These are phyloP conservation scores for Cryptocheilus praepositus DNA, from an alignment of 2,888 invertebrate species.

Conservation along the genomic window DNA sequence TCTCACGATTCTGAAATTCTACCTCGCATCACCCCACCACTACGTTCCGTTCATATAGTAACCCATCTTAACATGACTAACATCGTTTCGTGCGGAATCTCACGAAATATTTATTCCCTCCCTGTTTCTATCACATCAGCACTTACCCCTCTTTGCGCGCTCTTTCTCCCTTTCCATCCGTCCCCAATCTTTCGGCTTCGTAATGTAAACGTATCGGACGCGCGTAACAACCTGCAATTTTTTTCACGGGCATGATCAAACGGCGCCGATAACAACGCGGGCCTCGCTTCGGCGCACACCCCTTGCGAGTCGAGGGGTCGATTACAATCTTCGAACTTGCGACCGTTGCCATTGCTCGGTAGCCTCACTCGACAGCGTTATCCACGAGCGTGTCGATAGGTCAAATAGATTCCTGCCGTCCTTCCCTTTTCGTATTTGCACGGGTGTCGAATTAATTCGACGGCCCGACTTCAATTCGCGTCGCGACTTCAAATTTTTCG, in stretches of 20 bases:
- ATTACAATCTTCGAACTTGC: constrained; percentile 53
- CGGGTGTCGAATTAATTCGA: too few relatives aligned
- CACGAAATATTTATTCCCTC: background rate
- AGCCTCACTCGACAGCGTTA: background rate
- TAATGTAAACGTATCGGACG: constrained; percentile 55
- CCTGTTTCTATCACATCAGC: too few relatives aligned
- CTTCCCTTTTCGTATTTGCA: too few relatives aligned
- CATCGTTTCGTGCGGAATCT: too few relatives aligned
- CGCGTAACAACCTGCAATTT: constrained; percentile 61
- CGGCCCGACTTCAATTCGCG: too few relatives aligned
- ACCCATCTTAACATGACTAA: too few relatives aligned
- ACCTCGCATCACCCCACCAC: too few relatives aligned
- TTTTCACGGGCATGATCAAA: constrained; percentile 46
- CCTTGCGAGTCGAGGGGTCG: constrained; percentile 42
- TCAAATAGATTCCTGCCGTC: too few relatives aligned
- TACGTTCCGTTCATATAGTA: too few relatives aligned
- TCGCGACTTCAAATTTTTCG: too few relatives aligned
- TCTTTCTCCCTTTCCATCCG: background rate
- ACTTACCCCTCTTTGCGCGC: background rate
- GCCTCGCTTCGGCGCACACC: constrained; percentile 34
- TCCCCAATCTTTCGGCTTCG: background rate
- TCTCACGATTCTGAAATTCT: too few relatives aligned
- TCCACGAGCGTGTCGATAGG: too few relatives aligned
- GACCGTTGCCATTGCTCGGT: constrained; percentile 13
- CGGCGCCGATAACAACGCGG: constrained; percentile 44